Percentiles rank a stretch among this genome's conserved stretches.
Evolutionary conservation across 2,888 invertebrate genomes (phyloP).

Genomic region (Agrotis puta): DNA sequence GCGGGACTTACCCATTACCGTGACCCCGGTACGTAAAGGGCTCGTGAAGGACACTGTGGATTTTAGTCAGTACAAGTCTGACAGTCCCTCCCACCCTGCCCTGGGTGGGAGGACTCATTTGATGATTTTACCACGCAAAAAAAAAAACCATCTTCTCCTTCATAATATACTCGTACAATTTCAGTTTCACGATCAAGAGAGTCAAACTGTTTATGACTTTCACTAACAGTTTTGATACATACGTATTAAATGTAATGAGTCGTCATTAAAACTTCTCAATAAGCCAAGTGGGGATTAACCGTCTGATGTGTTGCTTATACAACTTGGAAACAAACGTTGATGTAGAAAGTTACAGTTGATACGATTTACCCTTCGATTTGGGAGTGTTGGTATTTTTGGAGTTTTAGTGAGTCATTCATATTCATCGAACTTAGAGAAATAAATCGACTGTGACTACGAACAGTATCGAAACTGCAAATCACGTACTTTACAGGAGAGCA

Average conservation of each 20-base stretch:
- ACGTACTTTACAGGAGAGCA: too few species aligned
- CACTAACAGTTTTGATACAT: conserved; percentile 17
- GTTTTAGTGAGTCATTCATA: not conserved
- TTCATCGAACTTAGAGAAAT: not conserved
- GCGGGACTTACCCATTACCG: too few species aligned
- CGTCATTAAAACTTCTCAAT: conserved; percentile 38
- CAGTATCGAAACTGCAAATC: too few species aligned
- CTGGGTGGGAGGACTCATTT: too few species aligned
- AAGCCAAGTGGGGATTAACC: conserved; percentile 22
- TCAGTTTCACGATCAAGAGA: not conserved
- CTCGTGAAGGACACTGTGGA: too few species aligned
- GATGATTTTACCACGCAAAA: too few species aligned
- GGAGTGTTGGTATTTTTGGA: not conserved
- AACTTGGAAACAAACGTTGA: conserved; percentile 27
- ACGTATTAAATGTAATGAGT: conserved; percentile 20
- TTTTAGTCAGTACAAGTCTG: too few species aligned
- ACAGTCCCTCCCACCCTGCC: too few species aligned
- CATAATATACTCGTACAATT: not conserved
- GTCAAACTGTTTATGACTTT: conserved; percentile 12
- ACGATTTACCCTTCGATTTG: not conserved
- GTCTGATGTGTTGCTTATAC: conserved; percentile 24
- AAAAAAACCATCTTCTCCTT: not conserved
- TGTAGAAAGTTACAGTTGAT: conserved; percentile 5
- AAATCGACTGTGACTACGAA: too few species aligned
- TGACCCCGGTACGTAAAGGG: too few species aligned